phyloP scores from a whole-genome alignment of 2,888 invertebrate genomes.

The Agrotis puta region DNA sequence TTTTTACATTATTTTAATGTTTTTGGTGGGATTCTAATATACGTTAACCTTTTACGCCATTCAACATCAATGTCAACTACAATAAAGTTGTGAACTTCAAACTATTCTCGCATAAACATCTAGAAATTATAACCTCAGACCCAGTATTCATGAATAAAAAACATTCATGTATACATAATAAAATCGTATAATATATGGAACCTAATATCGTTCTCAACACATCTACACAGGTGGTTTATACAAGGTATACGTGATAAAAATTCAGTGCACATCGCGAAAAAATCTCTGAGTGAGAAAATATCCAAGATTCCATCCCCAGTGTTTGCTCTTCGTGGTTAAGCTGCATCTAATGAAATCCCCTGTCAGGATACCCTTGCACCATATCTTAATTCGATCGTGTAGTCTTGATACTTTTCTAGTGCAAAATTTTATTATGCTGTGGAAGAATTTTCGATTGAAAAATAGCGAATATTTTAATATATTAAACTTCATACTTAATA shows the following conservation, averaged over 20 bases:
- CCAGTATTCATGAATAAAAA: conserved; percentile 50
- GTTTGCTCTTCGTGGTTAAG: conserved; percentile 89
- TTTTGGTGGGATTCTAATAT: conserved; percentile 3
- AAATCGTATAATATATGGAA: conserved; percentile 52
- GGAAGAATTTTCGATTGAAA: neutral
- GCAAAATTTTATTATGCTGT: neutral
- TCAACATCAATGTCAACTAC: neutral
- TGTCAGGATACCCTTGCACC: conserved; percentile 88
- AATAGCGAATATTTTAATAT: too few relatives aligned
- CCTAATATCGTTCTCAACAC: conserved; percentile 50
- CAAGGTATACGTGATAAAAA: conserved; percentile 76
- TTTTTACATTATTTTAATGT: too few relatives aligned
- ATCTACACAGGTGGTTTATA: conserved; percentile 62
- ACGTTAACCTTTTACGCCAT: conserved; percentile 11
- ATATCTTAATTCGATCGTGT: conserved; percentile 69
- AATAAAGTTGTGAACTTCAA: conserved; percentile 5
- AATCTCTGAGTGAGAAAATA: conserved; percentile 85
- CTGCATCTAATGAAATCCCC: conserved; percentile 91
- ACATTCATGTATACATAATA: conserved; percentile 43
- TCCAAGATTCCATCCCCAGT: conserved; percentile 87
- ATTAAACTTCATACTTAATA: too few relatives aligned
- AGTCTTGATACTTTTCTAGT: conserved; percentile 75
- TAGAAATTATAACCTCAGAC: conserved; percentile 31
- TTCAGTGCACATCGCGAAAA: conserved; percentile 82
- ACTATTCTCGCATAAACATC: conserved; percentile 12